Evolutionary conservation across 2,888 invertebrate genomes (phyloP).

Genomic region (Agonopterix arenella): DNA sequence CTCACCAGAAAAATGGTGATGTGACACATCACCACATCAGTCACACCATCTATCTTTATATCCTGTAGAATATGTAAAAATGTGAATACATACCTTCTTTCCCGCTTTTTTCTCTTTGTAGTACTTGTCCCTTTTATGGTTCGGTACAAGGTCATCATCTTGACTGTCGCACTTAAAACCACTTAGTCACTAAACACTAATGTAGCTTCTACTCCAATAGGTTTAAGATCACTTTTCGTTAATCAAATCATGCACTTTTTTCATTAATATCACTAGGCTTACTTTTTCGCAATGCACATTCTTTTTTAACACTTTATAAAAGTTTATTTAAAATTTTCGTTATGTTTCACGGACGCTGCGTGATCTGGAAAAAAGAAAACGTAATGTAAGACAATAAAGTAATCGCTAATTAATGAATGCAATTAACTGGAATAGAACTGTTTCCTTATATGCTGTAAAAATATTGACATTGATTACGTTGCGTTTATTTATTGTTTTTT

Average conservation of each 20-base stretch:
- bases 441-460: no score
- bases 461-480: no score
- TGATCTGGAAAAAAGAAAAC: no score
- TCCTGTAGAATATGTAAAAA: neutral
- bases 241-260: neutral
- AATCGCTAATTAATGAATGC: no score
- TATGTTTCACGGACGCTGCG: no score
- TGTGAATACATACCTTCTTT: conserved; percentile 54
- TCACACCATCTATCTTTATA: no score
- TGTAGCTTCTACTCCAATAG: neutral
- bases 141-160: conserved; percentile 76
- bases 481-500: no score
- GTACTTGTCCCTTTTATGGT: conserved; percentile 75
- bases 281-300: neutral
- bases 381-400: no score
- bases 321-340: no score
- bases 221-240: neutral
- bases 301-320: neutral
- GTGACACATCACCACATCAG: neutral
- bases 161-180: conserved; percentile 24
- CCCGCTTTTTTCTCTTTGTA: conserved; percentile 68
- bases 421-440: no score
- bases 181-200: neutral
- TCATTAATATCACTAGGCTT: neutral
- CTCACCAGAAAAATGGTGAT: neutral